These are phyloP conservation scores for Oscheius sp. DNA, from an alignment of 2,888 invertebrate genomes.

Conservation along the genomic window DNA sequence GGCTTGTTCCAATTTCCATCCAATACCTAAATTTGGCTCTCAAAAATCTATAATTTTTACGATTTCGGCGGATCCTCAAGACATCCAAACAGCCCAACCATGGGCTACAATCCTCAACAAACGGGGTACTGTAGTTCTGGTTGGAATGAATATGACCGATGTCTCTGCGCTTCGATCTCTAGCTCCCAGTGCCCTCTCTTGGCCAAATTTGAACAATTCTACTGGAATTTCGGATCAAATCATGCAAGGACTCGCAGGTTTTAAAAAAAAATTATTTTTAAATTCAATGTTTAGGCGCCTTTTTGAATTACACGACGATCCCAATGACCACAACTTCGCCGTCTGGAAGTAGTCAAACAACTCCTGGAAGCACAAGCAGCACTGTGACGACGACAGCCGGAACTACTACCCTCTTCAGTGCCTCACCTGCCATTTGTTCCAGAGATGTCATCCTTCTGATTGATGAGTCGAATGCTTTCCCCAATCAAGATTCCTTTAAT, in stretches of 20 bases:
- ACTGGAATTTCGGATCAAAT: slow-evolving; percentile 23
- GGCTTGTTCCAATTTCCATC: neutral
- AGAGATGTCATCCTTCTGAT: slow-evolving; percentile 28
- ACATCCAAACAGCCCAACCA: neutral
- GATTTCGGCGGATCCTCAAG: neutral
- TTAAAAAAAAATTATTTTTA: neutral
- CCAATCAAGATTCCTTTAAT: neutral
- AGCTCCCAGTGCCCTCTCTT: slow-evolving; percentile 2
- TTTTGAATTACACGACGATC: neutral
- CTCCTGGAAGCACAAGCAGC: neutral
- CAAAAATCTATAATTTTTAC: slow-evolving; percentile 18
- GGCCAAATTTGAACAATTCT: slow-evolving; percentile 20
- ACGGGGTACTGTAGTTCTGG: slow-evolving; percentile 7
- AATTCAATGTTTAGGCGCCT: neutral
- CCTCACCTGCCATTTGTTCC: slow-evolving; percentile 8
- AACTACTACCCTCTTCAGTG: neutral
- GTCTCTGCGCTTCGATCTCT: neutral
- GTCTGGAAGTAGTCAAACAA: neutral
- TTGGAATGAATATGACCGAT: slow-evolving; percentile 15
- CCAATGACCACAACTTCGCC: neutral
- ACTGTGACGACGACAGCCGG: neutral
- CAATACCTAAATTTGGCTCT: neutral
- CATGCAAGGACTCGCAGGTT: neutral
- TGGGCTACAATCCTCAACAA: neutral
- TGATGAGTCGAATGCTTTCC: slow-evolving; percentile 22